Percentiles rank a stretch among this genome's conserved stretches.
These are phyloP conservation scores for Stichopus horrens DNA, from an alignment of 53 echinoderm and acorn worm species.

Conservation along the genomic window DNA sequence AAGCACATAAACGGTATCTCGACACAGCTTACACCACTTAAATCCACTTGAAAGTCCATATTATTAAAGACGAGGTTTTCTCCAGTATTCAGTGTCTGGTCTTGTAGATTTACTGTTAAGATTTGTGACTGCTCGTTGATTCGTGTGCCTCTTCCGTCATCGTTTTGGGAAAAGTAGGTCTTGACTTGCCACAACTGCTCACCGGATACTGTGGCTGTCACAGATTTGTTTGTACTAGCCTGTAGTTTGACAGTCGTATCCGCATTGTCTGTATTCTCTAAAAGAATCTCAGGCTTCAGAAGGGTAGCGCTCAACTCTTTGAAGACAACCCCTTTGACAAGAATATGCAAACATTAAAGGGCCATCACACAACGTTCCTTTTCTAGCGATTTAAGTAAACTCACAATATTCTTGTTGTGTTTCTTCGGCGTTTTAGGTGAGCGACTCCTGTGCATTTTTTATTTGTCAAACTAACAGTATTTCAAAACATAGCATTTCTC, in stretches of 20 bases:
- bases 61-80: conserved; percentile 22
- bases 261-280: conserved; percentile 13
- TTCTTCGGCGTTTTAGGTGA: no score
- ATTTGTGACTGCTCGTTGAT: conserved; percentile 41
- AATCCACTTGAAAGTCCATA: conserved; percentile 40
- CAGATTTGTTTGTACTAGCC: conserved; percentile 18
- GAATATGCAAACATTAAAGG: background rate
- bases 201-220: conserved; percentile 22
- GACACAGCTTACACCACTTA: conserved; percentile 1
- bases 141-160: conserved; percentile 15
- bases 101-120: background rate
- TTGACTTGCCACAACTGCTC: conserved; percentile 31
- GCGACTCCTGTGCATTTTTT: no score
- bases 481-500: no score
- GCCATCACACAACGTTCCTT: background rate
- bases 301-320: conserved; percentile 19
- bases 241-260: conserved; percentile 5
- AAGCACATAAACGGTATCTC: conserved; percentile 45
- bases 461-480: no score
- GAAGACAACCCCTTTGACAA: conserved; percentile 24
- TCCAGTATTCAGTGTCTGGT: conserved; percentile 12
- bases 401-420: background rate
- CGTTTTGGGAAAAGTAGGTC: conserved; percentile 29
- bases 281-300: conserved; percentile 1
- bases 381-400: background rate